phyloP scores from a whole-genome alignment of 2,888 invertebrate genomes.

The Habrosyne pyritoides region DNA sequence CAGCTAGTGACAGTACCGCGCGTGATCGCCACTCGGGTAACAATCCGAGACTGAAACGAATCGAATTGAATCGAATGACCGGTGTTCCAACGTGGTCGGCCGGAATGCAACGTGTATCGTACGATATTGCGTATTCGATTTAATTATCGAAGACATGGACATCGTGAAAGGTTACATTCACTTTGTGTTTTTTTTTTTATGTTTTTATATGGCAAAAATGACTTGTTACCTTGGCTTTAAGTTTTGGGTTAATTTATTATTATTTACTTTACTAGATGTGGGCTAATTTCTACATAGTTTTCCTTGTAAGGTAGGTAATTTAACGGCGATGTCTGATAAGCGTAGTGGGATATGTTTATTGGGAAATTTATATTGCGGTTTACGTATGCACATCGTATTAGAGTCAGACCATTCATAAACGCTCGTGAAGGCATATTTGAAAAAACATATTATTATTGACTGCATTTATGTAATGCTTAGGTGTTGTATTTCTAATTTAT shows the following conservation, averaged over 20 bases:
- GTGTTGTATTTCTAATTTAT: too few relatives aligned
- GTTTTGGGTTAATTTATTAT: background rate
- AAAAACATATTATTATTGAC: too few relatives aligned
- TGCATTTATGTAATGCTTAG: too few relatives aligned
- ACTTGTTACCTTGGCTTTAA: background rate
- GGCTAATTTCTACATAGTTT: background rate
- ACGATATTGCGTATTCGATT: conserved; percentile 8
- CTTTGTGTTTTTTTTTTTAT: background rate
- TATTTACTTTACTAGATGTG: background rate
- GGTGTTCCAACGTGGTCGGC: conserved; percentile 9
- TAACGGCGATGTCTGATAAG: background rate
- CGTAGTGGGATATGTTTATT: background rate
- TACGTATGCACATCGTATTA: too few relatives aligned
- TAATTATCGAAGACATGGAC: conserved; percentile 3
- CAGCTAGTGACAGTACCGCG: background rate
- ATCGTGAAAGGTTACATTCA: conserved; percentile 9
- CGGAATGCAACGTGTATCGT: conserved; percentile 8
- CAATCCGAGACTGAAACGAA: conserved; percentile 7
- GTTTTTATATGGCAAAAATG: background rate
- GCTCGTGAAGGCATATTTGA: too few relatives aligned
- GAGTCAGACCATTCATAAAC: too few relatives aligned
- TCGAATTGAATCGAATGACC: conserved; percentile 6
- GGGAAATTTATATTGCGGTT: background rate
- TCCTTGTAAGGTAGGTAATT: background rate
- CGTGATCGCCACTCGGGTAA: conserved; percentile 1